phyloP scores from a whole-genome alignment of 2,113 vertebrate species.

The Channa maculata region DNA sequence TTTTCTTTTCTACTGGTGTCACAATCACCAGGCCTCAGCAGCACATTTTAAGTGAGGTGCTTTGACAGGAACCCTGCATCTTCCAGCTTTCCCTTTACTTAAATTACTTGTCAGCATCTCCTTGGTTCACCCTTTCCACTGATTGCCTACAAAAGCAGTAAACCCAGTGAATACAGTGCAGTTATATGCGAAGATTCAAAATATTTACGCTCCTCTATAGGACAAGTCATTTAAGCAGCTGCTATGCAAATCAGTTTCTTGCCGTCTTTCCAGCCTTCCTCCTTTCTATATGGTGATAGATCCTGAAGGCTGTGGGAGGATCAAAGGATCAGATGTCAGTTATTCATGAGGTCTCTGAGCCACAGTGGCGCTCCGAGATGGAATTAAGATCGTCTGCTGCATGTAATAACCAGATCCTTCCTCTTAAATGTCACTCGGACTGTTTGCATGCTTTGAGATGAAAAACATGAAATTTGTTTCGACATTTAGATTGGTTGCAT shows the following conservation, averaged over 20 bases:
- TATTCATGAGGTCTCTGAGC: constrained; percentile 47
- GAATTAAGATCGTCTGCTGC: constrained; percentile 37
- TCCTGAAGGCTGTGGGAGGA: constrained; percentile 46
- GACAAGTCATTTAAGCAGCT: constrained; percentile 5
- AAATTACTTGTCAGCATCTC: constrained; percentile 38
- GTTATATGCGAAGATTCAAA: constrained; percentile 3
- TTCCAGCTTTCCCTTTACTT: constrained; percentile 24
- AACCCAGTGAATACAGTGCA: background rate
- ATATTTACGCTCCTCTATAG: constrained; percentile 23
- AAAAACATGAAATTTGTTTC: constrained; percentile 1
- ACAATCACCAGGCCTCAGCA: background rate
- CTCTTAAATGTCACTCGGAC: constrained; percentile 42
- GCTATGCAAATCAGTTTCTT: constrained; percentile 49
- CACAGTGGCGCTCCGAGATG: constrained; percentile 27
- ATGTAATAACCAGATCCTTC: constrained; percentile 17
- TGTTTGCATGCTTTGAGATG: background rate
- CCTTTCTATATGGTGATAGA: constrained; percentile 12
- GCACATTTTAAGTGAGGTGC: constrained; percentile 13
- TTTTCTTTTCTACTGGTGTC: no score
- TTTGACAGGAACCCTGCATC: constrained; percentile 23
- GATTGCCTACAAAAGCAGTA: background rate
- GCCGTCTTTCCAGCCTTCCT: background rate
- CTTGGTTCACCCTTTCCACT: background rate
- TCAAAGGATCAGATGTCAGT: constrained; percentile 57
- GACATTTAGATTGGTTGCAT: constrained; percentile 18